Evolutionary conservation across 2,113 vertebrate genomes (phyloP).

Genomic region (Corythornis vintsioides): DNA sequence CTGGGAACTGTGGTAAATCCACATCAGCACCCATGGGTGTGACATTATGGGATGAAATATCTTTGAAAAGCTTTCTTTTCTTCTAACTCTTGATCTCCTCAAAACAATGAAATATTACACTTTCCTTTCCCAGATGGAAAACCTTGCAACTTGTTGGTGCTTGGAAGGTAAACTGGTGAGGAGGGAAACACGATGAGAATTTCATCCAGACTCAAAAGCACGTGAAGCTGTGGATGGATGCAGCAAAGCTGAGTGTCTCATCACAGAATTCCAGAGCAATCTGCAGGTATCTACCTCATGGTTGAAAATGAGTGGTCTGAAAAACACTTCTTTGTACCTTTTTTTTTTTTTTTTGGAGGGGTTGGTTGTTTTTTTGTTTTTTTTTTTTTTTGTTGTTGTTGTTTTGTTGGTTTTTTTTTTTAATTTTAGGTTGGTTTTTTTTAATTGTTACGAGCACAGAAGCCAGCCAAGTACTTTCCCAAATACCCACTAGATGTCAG

Average conservation of each 20-base stretch:
- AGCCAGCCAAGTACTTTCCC: not conserved
- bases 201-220: not conserved
- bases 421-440: too few relatives aligned
- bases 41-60: not conserved
- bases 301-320: not conserved
- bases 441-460: not conserved
- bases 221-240: not conserved
- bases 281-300: not conserved
- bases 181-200: fast-evolving
- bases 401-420: too few relatives aligned
- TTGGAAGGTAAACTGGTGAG: not conserved
- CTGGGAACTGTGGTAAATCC: not conserved
- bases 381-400: too few relatives aligned
- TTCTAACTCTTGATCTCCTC: not conserved
- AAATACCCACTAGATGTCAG: slow-evolving; percentile 71
- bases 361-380: too few relatives aligned
- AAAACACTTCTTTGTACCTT: fast-evolving
- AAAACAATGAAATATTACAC: not conserved
- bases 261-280: not conserved
- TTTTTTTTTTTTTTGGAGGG: too few relatives aligned
- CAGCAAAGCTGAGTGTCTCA: not conserved
- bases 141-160: not conserved
- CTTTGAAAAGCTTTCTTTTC: not conserved
- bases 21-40: not conserved
- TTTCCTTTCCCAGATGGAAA: not conserved